phyloP scores from a whole-genome alignment of 1,140 invertebrate species.

The fruit fly (Drosophila melanogaster) region Release_6_plus_ISO1_MT NT_037436.4:8952501-8953000 shows the following conservation, averaged over 20 bases:
- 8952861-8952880: constrained; percentile 57
- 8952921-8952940: constrained; percentile 60
- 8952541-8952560: constrained; percentile 45
- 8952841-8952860: constrained; percentile 10
- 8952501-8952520: constrained; percentile 77
- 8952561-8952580: constrained; percentile 51
- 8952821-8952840: constrained; percentile 35
- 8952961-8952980: constrained; percentile 57
- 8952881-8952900: constrained; percentile 53
- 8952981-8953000: constrained; percentile 75
- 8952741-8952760: constrained; percentile 75
- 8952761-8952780: constrained; percentile 51
- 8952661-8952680: constrained; percentile 47
- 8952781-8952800: constrained; percentile 68
- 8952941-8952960: constrained; percentile 75
- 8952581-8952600: constrained; percentile 73
- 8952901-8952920: constrained; percentile 82
- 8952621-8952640: constrained; percentile 63
- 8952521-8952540: constrained; percentile 71
- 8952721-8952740: constrained; percentile 60
- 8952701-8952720: constrained; percentile 25
- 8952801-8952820: constrained; percentile 68
- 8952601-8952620: constrained; percentile 79
- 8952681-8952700: not conserved
- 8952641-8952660: constrained; percentile 81